Evolutionary conservation across 2,113 vertebrate genomes (phyloP), one percentile per base, ranked within the genome.

Genomic region (Lathamus discolor): DNA sequence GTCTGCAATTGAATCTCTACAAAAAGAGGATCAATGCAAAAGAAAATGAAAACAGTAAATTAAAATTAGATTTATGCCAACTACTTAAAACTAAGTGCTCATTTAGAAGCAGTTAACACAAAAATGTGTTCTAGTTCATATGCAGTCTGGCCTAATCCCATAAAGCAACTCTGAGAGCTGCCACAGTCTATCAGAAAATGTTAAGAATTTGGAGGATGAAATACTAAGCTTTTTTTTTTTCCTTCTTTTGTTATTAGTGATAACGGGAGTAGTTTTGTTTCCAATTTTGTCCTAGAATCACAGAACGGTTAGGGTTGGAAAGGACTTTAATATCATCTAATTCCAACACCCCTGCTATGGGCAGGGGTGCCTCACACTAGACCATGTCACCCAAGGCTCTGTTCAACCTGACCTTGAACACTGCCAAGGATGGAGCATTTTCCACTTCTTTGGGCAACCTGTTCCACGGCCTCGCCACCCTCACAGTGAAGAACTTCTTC

Each of bases 41-140:
- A 96, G 83, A 93, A 96, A 90, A 93, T 87, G 85, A 95, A 93
- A 90, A 59, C 84, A 90, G 46, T 57, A 95, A 95, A 92, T 97
- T 83, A 96, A 96, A 95, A 95, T 88, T 75, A 92, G 86, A 86
- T 97, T 91, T 95, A 96, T 96, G 91, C 94, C 94, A 94, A 74
- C 91, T 83, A 86, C 88, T 96, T 93, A 81, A 91, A 95, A 86
- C 68, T 92, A 92, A 97, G 90, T 79, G 90, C 76, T 94, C 89
- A 88, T 95, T 97, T 96, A 95, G 90, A 94, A 92, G 93, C 93
- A 96, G 90, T 94, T 96, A 93, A 94, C 67, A 92, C 74, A 88
- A 89, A 95, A 93, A 96, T 94, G 81, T 35, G 73, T 61, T 89
- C 81, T 85, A 90, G 81, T 81, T 95, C 78, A 75, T 85, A 76